phyloP scores from a whole-genome alignment of 2,888 invertebrate genomes.

The Athalia cordata region DNA sequence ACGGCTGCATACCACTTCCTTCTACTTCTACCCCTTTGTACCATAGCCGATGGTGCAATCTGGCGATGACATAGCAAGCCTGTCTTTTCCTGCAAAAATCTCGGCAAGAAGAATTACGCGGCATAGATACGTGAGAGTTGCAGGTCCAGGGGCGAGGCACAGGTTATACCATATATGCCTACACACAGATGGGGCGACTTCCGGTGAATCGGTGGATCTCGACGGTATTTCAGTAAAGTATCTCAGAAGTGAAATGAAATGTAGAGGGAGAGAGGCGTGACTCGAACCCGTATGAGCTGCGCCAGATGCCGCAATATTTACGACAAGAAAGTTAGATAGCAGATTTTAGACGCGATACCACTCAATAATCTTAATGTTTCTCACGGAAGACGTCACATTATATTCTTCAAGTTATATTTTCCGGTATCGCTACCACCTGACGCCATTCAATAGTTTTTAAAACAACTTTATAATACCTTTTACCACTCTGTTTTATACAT shows the following conservation, averaged over 20 bases:
- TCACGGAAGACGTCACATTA: background rate
- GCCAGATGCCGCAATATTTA: conserved; percentile 71
- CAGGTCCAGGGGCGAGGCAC: background rate
- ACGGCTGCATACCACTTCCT: background rate
- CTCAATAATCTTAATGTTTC: conserved; percentile 57
- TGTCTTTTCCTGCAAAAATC: conserved; percentile 51
- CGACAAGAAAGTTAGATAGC: conserved; percentile 53
- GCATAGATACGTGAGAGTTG: conserved; percentile 22
- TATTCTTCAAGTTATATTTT: background rate
- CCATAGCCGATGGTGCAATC: conserved; percentile 49
- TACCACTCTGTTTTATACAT: background rate
- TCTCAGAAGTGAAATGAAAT: conserved; percentile 68
- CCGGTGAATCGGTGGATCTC: conserved; percentile 48
- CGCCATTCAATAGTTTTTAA: background rate
- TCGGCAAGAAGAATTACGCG: conserved; percentile 44
- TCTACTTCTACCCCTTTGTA: background rate
- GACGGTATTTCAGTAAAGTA: conserved; percentile 66
- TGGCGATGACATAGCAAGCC: conserved; percentile 56
- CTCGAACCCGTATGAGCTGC: conserved; percentile 67
- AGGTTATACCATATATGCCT: background rate
- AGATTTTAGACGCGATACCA: conserved; percentile 46
- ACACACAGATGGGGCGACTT: conserved; percentile 10
- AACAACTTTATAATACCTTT: background rate
- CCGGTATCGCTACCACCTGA: conserved; percentile 3
- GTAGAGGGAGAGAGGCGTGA: conserved; percentile 66